Evolutionary conservation across 2,797 vertebrate species (phyloP), one percentile per base, ranked within the genome.

Genomic region (Florisuga fusca): DNA sequence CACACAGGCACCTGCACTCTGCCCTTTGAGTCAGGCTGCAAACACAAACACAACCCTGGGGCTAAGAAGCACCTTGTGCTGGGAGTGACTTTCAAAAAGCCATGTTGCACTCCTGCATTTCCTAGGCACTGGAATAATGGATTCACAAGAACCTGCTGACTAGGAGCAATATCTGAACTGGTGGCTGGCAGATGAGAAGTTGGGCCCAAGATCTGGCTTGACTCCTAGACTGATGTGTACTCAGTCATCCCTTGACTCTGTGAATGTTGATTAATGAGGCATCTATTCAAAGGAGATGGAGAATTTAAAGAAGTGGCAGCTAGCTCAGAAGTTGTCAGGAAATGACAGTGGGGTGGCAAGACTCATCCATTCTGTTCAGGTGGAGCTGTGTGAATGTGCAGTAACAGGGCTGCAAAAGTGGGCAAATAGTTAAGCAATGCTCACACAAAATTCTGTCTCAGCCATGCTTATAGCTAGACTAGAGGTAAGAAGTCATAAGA

Each of bases 351-450:
- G 66, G 50, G 59, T 53, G 73, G 50, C 54, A 51, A 48, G 58
- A 7, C 38, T 75, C 71, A 36, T 43, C 31, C 22, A 2, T 3
- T 18, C 3, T 3, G 4, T 23, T 86, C 51, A 54, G 82, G 23
- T 13, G n/a, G 64, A 85, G 68, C 61, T 38, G 0, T 9, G 0
- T 1, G 22, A 27, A 21, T 3, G 21, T 7, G 46, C 16, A 38
- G 26, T 11, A 46, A 69, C 15, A 45, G 53, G 45, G 45, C 78
- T 51, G 66, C 50, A 74, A 7, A 63, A 53, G 31, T 0, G 1
- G 43, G 34, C 36, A 58, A 50, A 17, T 29, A 5, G 2, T 13
- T 74, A 38, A 4, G 46, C 14, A 13, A 10, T 59, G 38, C 48
- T 36, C 33, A 29, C 20, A 27, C 13, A 9, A 26, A 74, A 75